Evolutionary conservation across 2,113 vertebrate species (phyloP).

Genomic region (Morone saxatilis): DNA sequence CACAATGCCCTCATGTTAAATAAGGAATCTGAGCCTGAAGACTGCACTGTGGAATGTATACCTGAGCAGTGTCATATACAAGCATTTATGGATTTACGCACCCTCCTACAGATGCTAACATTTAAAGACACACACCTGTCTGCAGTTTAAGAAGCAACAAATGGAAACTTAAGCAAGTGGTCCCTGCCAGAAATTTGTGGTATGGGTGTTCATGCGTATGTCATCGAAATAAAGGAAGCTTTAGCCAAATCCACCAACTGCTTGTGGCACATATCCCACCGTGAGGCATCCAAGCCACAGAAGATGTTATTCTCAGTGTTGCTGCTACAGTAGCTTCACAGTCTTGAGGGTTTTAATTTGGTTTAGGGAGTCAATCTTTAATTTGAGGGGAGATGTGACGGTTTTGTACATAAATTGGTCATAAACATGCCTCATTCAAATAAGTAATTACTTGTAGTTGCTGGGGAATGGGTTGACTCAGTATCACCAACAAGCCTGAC

Average conservation of each 20-base stretch:
- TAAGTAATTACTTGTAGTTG: slow-evolving; percentile 21
- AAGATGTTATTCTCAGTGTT: slow-evolving; percentile 66
- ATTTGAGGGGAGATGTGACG: slow-evolving; percentile 42
- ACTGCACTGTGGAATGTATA: slow-evolving; percentile 60
- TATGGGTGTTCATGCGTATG: slow-evolving; percentile 67
- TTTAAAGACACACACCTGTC: slow-evolving; percentile 72
- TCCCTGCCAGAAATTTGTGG: slow-evolving; percentile 66
- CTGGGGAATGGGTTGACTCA: slow-evolving; percentile 22
- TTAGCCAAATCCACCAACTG: slow-evolving; percentile 70
- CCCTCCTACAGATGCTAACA: slow-evolving; percentile 46
- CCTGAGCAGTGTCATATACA: slow-evolving; percentile 53
- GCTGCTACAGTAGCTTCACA: slow-evolving; percentile 42
- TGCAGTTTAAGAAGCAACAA: slow-evolving; percentile 47
- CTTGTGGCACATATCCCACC: slow-evolving; percentile 59
- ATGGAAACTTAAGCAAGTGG: slow-evolving; percentile 61
- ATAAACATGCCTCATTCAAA: slow-evolving; percentile 14
- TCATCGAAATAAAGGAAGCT: slow-evolving; percentile 71
- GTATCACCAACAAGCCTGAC: slow-evolving; percentile 23
- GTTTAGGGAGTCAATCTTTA: slow-evolving; percentile 53
- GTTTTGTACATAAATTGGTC: slow-evolving; percentile 40
- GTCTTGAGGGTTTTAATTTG: slow-evolving; percentile 30
- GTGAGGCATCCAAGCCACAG: slow-evolving; percentile 65
- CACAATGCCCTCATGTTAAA: slow-evolving; percentile 44
- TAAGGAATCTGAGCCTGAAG: slow-evolving; percentile 60
- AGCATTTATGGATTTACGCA: slow-evolving; percentile 18